phyloP scores from a whole-genome alignment of 1,140 invertebrate genomes.

The Drosophila chauvacae region DNA sequence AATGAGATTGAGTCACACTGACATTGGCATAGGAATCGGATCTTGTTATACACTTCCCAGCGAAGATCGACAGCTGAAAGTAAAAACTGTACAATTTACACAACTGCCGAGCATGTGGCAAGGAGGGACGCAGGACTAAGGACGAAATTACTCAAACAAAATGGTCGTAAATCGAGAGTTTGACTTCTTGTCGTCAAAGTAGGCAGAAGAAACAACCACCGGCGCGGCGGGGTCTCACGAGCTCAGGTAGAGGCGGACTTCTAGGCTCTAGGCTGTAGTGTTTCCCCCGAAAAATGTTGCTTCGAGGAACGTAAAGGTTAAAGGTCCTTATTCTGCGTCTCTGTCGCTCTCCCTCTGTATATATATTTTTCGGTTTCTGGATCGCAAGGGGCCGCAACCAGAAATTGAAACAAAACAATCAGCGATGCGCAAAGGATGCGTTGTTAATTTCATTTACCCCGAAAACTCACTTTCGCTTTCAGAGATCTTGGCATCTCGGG shows the following conservation, averaged over 20 bases:
- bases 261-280: neutral
- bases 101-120: constrained; percentile 69
- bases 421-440: constrained; percentile 76
- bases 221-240: constrained; percentile 33
- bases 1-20: constrained; percentile 59
- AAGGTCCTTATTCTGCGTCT: constrained; percentile 18
- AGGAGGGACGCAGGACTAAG: constrained; percentile 27
- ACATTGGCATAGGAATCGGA: neutral
- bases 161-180: constrained; percentile 84
- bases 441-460: constrained; percentile 78
- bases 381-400: constrained; percentile 60
- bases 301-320: constrained; percentile 60
- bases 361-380: constrained; percentile 18
- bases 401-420: constrained; percentile 81
- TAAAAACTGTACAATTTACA: constrained; percentile 77
- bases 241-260: constrained; percentile 62
- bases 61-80: constrained; percentile 66
- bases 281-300: constrained; percentile 60
- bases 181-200: constrained; percentile 83
- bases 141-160: constrained; percentile 82
- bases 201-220: constrained; percentile 75
- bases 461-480: constrained; percentile 77
- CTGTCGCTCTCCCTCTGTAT: neutral
- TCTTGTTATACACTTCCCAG: constrained; percentile 33
- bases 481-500: constrained; percentile 3